Evolutionary conservation across 2,797 vertebrate genomes (phyloP).

Genomic region (Helicolenus hilgendorfi): DNA sequence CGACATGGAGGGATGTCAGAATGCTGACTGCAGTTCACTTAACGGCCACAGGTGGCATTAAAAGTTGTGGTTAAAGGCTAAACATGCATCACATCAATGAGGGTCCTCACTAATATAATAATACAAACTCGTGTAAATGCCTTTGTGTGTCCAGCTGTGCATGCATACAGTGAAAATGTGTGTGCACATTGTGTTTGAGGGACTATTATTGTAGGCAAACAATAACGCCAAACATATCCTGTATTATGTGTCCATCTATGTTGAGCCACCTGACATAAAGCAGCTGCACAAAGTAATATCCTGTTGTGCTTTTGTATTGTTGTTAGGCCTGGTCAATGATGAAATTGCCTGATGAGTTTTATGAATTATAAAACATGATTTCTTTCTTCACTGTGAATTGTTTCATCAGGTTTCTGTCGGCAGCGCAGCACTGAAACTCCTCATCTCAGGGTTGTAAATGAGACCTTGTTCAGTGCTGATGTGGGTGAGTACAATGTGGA

Average conservation of each 20-base stretch:
- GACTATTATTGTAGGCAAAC: constrained; percentile 36
- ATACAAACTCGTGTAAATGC: neutral
- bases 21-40: no score
- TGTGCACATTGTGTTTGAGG: neutral
- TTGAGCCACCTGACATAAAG: neutral
- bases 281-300: constrained; percentile 31
- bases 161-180: neutral
- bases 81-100: neutral
- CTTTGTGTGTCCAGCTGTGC: neutral
- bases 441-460: neutral
- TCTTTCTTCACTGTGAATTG: neutral
- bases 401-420: neutral
- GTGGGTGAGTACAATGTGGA: neutral
- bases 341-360: neutral
- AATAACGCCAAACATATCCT: constrained; percentile 32
- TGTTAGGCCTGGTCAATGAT: neutral
- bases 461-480: neutral
- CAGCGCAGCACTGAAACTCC: neutral
- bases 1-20: no score
- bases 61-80: neutral
- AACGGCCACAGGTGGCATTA: no score
- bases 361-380: neutral
- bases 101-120: neutral
- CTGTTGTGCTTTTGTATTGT: constrained; percentile 2
- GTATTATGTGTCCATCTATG: neutral